Evolutionary conservation across 2,113 vertebrate species (phyloP).

Genomic region (Anhinga rufa): DNA sequence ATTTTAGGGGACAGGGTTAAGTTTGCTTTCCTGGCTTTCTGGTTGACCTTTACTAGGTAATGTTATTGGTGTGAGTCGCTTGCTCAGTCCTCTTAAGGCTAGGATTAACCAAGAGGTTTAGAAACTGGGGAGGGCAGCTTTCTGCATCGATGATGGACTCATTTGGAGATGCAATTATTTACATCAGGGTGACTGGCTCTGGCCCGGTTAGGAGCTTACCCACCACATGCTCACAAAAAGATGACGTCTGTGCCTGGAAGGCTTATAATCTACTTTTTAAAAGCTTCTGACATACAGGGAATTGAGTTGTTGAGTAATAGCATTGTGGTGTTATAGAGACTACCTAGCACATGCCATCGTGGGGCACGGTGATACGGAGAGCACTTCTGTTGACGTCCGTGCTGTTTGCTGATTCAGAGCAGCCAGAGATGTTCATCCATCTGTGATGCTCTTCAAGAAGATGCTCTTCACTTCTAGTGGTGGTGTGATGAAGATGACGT

Average conservation of each 20-base stretch:
- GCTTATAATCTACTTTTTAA: not conserved
- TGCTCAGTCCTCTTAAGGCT: not conserved
- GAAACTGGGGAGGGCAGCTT: not conserved
- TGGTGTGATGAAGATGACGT: not conserved
- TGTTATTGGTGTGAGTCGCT: not conserved
- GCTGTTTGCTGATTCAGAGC: not conserved
- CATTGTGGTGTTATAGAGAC: not conserved
- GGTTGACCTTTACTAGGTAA: not conserved
- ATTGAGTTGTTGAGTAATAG: not conserved
- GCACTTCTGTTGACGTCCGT: fast-evolving
- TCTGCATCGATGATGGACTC: not conserved
- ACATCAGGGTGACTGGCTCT: not conserved
- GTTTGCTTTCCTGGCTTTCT: not conserved
- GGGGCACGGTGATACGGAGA: not conserved
- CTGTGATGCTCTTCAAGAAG: not conserved
- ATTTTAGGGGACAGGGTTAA: not conserved
- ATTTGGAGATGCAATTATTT: not conserved
- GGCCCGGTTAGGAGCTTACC: not conserved
- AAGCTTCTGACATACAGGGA: not conserved
- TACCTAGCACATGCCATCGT: fast-evolving
- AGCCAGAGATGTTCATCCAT: not conserved
- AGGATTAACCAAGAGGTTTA: not conserved
- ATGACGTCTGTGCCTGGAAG: not conserved
- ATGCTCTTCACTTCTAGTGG: not conserved
- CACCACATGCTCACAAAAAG: not conserved